Conservation (phyloP, 2,113 vertebrate species). For the Rhizomys pruinosus region DNA sequence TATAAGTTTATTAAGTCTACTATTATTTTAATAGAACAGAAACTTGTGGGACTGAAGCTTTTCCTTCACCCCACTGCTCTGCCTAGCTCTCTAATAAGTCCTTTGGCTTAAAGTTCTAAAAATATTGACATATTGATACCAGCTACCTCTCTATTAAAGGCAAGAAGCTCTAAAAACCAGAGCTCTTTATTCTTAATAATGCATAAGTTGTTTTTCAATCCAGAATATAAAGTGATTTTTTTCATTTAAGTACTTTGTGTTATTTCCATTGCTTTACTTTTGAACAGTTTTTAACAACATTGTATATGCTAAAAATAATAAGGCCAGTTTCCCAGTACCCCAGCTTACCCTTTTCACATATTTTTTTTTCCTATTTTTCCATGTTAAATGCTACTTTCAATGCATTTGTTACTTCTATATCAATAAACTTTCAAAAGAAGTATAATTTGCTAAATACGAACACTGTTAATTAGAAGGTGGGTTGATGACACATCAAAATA, state of each 20-base stretch:
- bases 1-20: background rate
- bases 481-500: constrained; percentile 27
- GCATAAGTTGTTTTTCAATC: constrained; percentile 3
- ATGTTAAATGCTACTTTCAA: background rate
- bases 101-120: background rate
- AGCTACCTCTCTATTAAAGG: background rate
- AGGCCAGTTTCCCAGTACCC: background rate
- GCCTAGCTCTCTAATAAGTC: background rate
- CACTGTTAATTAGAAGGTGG: background rate
- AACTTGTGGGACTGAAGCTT: background rate
- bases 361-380: constrained; percentile 36
- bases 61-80: background rate
- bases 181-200: background rate
- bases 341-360: background rate
- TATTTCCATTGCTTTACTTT: constrained; percentile 2
- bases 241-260: background rate
- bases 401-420: background rate
- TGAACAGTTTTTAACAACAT: background rate
- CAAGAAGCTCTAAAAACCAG: background rate
- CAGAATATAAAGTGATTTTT: background rate
- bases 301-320: background rate
- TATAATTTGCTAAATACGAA: constrained; percentile 20
- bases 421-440: constrained; percentile 17
- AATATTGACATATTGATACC: background rate
- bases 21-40: background rate